Conservation (phyloP, 2,113 vertebrate genomes). For the Amphiprion percula region DNA sequence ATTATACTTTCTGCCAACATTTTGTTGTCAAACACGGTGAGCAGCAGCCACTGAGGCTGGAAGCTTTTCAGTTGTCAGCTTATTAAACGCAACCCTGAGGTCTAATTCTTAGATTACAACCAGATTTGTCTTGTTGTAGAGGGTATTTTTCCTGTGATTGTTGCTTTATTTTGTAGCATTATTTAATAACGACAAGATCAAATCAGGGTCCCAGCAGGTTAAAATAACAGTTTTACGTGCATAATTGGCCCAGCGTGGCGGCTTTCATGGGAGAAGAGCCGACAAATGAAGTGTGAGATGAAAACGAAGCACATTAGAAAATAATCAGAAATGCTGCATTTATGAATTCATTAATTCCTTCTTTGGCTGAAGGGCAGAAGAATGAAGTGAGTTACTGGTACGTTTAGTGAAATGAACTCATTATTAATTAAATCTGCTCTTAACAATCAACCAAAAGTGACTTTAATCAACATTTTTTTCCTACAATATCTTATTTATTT, state of each 20-base stretch:
- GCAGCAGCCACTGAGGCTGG: background rate
- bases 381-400: background rate
- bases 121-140: background rate
- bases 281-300: conserved; percentile 37
- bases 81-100: background rate
- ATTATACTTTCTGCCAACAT: background rate
- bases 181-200: conserved; percentile 30
- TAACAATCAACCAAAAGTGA: background rate
- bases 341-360: conserved; percentile 1
- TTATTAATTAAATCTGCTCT: background rate
- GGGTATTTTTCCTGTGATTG: background rate
- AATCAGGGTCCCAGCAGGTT: conserved; percentile 46
- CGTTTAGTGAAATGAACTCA: background rate
- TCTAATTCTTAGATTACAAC: conserved; percentile 9
- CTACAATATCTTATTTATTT: background rate
- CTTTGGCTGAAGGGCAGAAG: conserved; percentile 11
- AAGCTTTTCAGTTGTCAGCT: background rate
- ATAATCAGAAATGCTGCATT: conserved; percentile 9
- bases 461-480: background rate
- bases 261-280: conserved; percentile 37
- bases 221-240: conserved; percentile 35
- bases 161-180: background rate
- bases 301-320: conserved; percentile 30
- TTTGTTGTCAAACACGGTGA: background rate
- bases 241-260: conserved; percentile 35